These are phyloP conservation scores for Rhynchonema sp. DNA, from an alignment of 2,888 invertebrate species.

Conservation along the genomic window DNA sequence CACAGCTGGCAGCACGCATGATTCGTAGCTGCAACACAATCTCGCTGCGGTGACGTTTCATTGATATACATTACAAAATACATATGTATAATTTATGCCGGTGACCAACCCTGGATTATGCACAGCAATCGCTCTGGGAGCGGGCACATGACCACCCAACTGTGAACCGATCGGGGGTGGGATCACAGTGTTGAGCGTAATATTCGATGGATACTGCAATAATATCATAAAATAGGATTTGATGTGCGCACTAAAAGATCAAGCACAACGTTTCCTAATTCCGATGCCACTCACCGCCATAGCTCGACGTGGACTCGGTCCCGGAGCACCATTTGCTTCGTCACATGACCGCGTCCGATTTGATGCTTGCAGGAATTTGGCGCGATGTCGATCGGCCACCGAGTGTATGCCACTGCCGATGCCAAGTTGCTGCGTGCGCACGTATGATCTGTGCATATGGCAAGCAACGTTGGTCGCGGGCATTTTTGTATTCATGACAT, in stretches of 20 bases:
- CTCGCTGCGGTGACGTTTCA: too few species aligned
- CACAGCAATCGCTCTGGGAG: neutral
- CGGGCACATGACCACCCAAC: neutral
- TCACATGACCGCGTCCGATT: neutral
- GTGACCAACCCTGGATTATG: too few species aligned
- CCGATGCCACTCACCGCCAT: too few species aligned
- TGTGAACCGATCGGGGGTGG: neutral
- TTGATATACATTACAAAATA: too few species aligned
- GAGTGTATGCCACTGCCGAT: neutral
- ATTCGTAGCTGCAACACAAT: neutral
- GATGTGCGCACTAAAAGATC: too few species aligned
- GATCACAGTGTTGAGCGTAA: neutral
- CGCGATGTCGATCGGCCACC: neutral
- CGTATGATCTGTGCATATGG: neutral
- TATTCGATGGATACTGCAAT: neutral
- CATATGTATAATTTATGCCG: too few species aligned
- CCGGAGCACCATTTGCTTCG: neutral
- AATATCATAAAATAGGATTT: too few species aligned
- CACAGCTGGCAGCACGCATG: neutral
- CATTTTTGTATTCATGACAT: too few species aligned
- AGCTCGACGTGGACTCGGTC: too few species aligned
- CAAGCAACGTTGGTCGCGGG: too few species aligned
- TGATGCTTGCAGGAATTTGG: neutral
- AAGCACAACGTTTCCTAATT: too few species aligned
- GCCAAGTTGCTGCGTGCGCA: neutral